A percentile compares a stretch with the other conserved stretches of the same genome.
Evolutionary conservation across 2,113 vertebrate species (phyloP).

Genomic region (Crotalus helleri): DNA sequence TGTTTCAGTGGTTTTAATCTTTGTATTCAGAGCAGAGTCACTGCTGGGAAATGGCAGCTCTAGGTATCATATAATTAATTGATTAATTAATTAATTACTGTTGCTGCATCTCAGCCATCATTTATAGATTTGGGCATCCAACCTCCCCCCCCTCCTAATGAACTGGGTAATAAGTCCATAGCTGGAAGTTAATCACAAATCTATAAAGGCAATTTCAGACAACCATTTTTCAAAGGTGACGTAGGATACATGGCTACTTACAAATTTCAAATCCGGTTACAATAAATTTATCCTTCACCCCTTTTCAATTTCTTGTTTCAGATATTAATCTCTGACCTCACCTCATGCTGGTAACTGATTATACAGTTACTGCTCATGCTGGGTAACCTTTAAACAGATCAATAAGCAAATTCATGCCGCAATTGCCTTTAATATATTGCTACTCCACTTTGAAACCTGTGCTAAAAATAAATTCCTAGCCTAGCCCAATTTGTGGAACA

Average conservation of each 20-base stretch:
- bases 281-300: conserved; percentile 56
- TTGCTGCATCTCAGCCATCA: conserved; percentile 46
- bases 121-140: conserved; percentile 65
- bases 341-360: conserved; percentile 28
- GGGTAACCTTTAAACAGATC: conserved; percentile 22
- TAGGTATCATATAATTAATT: not conserved
- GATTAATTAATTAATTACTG: conserved; percentile 37
- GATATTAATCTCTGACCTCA: conserved; percentile 37
- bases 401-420: conserved; percentile 36
- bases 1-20: not conserved
- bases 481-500: not conserved
- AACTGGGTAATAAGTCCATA: conserved; percentile 69
- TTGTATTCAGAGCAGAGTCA: not conserved
- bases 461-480: not conserved
- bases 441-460: not conserved
- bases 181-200: conserved; percentile 74
- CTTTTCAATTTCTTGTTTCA: conserved; percentile 50
- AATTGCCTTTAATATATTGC: conserved; percentile 16
- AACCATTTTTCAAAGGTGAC: conserved; percentile 58
- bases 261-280: conserved; percentile 54
- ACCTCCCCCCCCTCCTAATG: conserved; percentile 57
- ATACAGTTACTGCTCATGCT: not conserved
- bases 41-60: not conserved
- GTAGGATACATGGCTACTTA: conserved; percentile 62
- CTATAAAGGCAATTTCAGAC: conserved; percentile 69